Evolutionary conservation across 2,888 invertebrate species (phyloP).

Genomic region (Drosophila buzzatii): DNA sequence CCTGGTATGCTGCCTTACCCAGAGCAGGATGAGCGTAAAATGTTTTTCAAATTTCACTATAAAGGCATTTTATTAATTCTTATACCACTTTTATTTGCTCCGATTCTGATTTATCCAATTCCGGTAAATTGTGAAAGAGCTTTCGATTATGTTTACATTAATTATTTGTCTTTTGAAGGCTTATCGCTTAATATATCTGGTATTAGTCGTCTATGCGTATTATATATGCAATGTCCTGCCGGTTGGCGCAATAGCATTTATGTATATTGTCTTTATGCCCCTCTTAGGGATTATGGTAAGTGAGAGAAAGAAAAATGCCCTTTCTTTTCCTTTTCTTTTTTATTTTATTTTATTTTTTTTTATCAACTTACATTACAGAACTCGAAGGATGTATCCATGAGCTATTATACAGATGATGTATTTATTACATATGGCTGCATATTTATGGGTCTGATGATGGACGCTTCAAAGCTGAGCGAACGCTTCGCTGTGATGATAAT

Average conservation of each 20-base stretch:
- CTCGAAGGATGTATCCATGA: constrained; percentile 22
- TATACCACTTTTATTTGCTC: constrained; percentile 46
- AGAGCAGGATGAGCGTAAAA: constrained; percentile 48
- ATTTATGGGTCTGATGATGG: constrained; percentile 58
- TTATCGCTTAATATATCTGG: constrained; percentile 47
- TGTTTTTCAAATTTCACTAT: constrained; percentile 62
- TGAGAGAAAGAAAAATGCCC: not conserved
- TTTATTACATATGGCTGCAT: constrained; percentile 33
- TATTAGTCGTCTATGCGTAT: constrained; percentile 33
- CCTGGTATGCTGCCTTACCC: constrained; percentile 52
- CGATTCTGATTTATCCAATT: constrained; percentile 32
- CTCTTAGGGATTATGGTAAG: constrained; percentile 44
- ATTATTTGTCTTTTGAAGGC: constrained; percentile 28
- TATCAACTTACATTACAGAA: constrained; percentile 3
- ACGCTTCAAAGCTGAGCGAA: constrained; percentile 50
- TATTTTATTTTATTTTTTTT: not conserved
- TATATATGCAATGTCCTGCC: constrained; percentile 62
- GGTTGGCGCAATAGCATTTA: constrained; percentile 51
- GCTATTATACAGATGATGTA: constrained; percentile 51
- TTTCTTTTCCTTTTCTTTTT: too few species aligned
- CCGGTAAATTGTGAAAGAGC: constrained; percentile 28
- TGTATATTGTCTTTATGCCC: constrained; percentile 51
- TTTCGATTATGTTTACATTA: too few species aligned
- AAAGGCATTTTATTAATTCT: constrained; percentile 55
- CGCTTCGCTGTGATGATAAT: constrained; percentile 31